Base-by-base conservation (phyloP, 2,797 vertebrate species). In the Melanotaenia nigrans region DNA sequence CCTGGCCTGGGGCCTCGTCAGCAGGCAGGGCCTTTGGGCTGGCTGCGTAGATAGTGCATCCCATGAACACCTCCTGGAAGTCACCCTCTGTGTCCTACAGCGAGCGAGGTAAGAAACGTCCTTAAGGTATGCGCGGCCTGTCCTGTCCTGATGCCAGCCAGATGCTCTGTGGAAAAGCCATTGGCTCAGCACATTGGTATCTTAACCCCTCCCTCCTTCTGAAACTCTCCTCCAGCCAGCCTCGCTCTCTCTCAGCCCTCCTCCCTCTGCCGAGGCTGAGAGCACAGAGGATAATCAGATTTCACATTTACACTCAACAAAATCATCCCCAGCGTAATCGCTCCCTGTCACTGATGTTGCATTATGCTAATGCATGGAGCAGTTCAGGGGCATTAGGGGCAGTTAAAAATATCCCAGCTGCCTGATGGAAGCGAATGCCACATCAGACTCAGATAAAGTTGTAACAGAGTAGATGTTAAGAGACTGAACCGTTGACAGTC, bases 11-110 rank as follows among this genome's bases (percentile, higher is more conserved):
- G 84, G 85, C 88, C 89, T 92, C 92, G 81, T 94, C 93, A 4
- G 77, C 88, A 3, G 92, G 89, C 85, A 93, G 92, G 88, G 91
- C 93, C 91, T 95, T 92, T 85, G 93, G 91, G 89, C 93, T 93
- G 86, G 92, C 92, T 72, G 93, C 93, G 76, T 94, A 93, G 81
- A 94, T 93, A 79, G 91, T 93, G 93, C 94, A 94, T 94, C 94
- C 93, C 92, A 93, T 93, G 88, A 94, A 94, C 90, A 79, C 90
- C 87, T 78, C 86, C 82, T 89, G 81, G 84, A 90, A 86, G 88
- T 87, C 79, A 55, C 72, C 76, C 84, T 83, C 70, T 24, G 70
- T 14, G 89, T 91, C 85, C 78, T 77, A n/a, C 82, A 68, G 87
- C 71, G 56, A 85, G 87, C 65, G 35, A 36, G 73, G 81, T 61